Evolutionary conservation across 2,797 vertebrate species (phyloP), one percentile per base, ranked within the genome.

Genomic region (Buphagus erythrorhynchus): DNA sequence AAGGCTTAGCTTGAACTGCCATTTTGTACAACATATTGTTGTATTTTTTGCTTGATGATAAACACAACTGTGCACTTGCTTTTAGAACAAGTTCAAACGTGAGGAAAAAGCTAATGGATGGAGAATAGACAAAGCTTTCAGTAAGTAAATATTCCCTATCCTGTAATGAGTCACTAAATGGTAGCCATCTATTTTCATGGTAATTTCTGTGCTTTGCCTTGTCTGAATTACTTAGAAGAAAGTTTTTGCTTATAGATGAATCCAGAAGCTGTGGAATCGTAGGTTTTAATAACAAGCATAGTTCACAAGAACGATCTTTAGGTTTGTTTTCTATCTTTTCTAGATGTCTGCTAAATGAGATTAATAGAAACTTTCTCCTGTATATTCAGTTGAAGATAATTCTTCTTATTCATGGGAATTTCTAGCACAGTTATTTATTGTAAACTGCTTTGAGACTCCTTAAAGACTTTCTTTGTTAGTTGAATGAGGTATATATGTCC

Each of bases 91-190:
- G 97, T 99, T 99, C 97, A 99, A 99, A 97, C 99, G 98, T 90
- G 99, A 99, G 90, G 99, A 99, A 96, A 98, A 98, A 91, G 75
- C 94, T 63, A 99, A 99, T 95, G 97, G 98, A 54, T 99, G 99
- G 99, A 99, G 99, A 97, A 98, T 99, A 95, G 99, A 99, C 97
- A 99, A 99, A 98, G 99, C 99, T 76, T 99, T 99, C 96, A 99
- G 99, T 99, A 98, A 99, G 99, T 98, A 74, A 66, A 86, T 8
- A 7, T 55, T 45, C 10, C 15, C 6, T 13, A 33, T 24, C 29
- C 14, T 75, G 13, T 35, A 54, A 11, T 54, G 49, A 77, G 43
- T 83, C 33, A 29, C 63, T 72, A 58, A 75, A 21, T 57, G 31
- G 36, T 45, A 49, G 36, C 48, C 7, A 10, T 78, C 18, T 74